Conservation (phyloP, 1,140 invertebrate species). For the Aleiodes sp. region DNA sequence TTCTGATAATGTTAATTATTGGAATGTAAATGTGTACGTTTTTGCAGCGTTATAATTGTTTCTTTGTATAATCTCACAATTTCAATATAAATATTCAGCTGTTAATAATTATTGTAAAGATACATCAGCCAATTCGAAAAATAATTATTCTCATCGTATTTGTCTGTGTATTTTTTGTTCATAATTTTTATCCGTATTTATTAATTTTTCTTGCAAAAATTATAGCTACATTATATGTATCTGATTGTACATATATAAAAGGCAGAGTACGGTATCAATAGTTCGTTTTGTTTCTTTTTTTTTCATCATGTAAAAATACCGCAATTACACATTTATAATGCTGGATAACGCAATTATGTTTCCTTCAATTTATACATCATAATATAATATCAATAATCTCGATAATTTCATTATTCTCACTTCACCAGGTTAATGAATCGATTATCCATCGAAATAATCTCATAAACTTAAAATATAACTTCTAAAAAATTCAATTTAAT, state of each 20-base stretch:
- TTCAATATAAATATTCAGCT: constrained; percentile 11
- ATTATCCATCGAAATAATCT: too few relatives aligned
- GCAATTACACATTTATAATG: neutral
- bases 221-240: constrained; percentile 29
- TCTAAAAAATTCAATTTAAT: too few relatives aligned
- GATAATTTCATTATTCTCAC: too few relatives aligned
- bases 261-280: constrained; percentile 35
- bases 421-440: too few relatives aligned
- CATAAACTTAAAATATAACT: too few relatives aligned
- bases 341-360: neutral
- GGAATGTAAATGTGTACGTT: neutral
- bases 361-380: neutral
- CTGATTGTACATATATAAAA: constrained; percentile 38
- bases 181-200: neutral
- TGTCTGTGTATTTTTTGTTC: neutral
- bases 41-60: neutral
- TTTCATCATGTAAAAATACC: neutral
- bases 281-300: neutral
- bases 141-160: neutral
- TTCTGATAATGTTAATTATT: neutral
- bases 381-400: too few relatives aligned
- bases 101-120: neutral
- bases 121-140: neutral
- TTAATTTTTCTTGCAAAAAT: constrained; percentile 23
- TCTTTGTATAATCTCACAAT: neutral